phyloP scores from a whole-genome alignment of 1,140 invertebrate genomes.

The Lerema accius region DNA sequence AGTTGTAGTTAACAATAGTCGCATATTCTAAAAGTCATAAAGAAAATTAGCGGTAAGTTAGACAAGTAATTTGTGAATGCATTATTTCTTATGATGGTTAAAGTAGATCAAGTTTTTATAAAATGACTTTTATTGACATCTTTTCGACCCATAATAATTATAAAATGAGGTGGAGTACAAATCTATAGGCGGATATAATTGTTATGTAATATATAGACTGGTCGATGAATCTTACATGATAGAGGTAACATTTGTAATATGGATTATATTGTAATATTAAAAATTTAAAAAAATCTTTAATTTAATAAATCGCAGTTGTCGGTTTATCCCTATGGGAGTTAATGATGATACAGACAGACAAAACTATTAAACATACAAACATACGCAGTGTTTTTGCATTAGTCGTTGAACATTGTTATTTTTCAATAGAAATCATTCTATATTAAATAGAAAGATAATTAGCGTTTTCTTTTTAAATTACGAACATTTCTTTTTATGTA shows the following conservation, averaged over 20 bases:
- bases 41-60: slow-evolving; percentile 3
- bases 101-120: slow-evolving; percentile 11
- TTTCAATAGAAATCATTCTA: no score
- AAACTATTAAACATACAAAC: no score
- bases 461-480: no score
- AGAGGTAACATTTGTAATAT: background rate
- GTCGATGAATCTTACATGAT: background rate
- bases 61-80: slow-evolving; percentile 10
- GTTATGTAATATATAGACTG: background rate
- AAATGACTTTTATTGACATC: slow-evolving; percentile 18
- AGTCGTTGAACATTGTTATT: no score
- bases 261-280: no score
- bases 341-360: no score
- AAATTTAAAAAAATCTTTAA: no score
- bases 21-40: slow-evolving; percentile 15
- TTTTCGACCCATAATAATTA: slow-evolving; percentile 7
- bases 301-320: no score
- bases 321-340: no score
- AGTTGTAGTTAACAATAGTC: background rate
- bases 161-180: background rate
- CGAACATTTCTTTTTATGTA: no score
- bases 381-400: no score
- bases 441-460: no score
- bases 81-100: slow-evolving; percentile 27
- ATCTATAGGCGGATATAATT: slow-evolving; percentile 2